Evolutionary conservation across 2,888 invertebrate genomes (phyloP).

Genomic region (Eupeodes luniger): DNA sequence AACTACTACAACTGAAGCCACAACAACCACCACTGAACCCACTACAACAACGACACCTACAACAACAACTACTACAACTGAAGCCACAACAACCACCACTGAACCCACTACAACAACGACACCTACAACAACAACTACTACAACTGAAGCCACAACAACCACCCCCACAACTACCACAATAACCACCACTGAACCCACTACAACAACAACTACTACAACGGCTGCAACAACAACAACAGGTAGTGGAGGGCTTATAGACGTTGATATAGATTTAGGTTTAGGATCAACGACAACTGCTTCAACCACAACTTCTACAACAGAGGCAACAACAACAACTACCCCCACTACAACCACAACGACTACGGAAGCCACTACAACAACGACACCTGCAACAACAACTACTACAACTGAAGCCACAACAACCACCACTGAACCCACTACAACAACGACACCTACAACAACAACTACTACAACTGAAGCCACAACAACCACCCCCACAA

Average conservation of each 20-base stretch:
- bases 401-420: neutral
- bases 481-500: neutral
- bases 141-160: neutral
- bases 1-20: neutral
- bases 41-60: neutral
- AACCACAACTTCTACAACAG: neutral
- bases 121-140: slow-evolving; percentile 1
- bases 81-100: neutral
- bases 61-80: too few species aligned
- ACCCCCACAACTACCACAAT: neutral
- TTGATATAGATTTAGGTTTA: neutral
- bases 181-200: neutral
- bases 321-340: neutral
- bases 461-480: neutral
- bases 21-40: too few species aligned
- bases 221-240: neutral
- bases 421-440: neutral
- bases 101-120: neutral
- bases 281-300: neutral
- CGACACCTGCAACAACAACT: neutral
- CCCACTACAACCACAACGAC: neutral
- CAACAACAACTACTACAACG: neutral
- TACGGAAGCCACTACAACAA: neutral
- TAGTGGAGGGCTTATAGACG: too few species aligned
- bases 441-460: neutral